Conservation (phyloP, 2,113 vertebrate species). For the Tylochromis polylepis region DNA sequence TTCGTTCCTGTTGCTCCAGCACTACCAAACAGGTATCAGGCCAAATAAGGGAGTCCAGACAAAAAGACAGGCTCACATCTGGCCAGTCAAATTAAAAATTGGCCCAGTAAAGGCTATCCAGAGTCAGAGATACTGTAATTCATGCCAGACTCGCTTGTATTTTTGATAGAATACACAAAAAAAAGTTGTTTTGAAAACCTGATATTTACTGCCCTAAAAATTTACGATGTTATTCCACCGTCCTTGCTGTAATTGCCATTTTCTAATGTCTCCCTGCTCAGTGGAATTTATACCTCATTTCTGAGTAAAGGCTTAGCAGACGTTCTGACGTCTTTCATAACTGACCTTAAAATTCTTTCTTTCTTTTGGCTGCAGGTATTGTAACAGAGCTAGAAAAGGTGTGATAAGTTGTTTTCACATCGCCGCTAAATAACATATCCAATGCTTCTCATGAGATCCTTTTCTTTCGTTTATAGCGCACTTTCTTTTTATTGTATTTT, state of each 20-base stretch:
- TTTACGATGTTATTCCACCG: constrained; percentile 15
- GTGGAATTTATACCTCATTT: constrained; percentile 21
- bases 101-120: neutral
- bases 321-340: constrained; percentile 2
- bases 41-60: neutral
- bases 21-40: neutral
- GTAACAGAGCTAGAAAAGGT: neutral
- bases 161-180: constrained; percentile 27
- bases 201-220: constrained; percentile 27
- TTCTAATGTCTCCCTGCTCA: neutral
- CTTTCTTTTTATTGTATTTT: neutral
- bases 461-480: neutral
- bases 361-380: neutral
- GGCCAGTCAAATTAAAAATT: neutral
- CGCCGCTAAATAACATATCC: neutral
- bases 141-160: neutral
- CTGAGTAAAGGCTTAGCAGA: constrained; percentile 27
- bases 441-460: neutral
- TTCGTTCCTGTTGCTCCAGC: neutral
- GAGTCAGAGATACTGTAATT: neutral
- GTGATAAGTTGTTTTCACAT: neutral
- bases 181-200: neutral
- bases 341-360: neutral
- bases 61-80: neutral
- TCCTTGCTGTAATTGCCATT: constrained; percentile 24